These are phyloP conservation scores for Craterocephalus amniculus DNA, from an alignment of 2,797 vertebrate species.

Conservation along the genomic window DNA sequence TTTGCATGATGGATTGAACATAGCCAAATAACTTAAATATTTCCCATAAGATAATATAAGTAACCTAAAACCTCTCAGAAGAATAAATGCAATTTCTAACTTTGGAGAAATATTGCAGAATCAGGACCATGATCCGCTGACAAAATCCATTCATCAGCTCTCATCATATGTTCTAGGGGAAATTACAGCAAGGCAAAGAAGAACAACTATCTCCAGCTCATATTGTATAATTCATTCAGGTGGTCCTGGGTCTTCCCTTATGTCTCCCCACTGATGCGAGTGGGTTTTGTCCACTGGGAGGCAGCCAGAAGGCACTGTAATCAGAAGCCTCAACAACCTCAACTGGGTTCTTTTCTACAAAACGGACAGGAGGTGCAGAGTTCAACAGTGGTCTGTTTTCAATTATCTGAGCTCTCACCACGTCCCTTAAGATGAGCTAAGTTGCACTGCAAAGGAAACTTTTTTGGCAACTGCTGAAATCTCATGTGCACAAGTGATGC, in stretches of 20 bases:
- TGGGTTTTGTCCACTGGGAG: constrained; percentile 17
- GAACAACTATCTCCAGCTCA: not conserved
- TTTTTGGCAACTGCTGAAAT: constrained; percentile 35
- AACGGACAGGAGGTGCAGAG: constrained; percentile 9
- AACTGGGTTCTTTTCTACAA: constrained; percentile 24
- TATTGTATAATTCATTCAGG: not conserved
- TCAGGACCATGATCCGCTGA: not conserved
- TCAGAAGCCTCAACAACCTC: constrained; percentile 23
- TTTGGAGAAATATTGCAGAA: not conserved
- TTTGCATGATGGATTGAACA: not conserved
- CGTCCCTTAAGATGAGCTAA: constrained; percentile 31
- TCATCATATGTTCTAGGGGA: not conserved
- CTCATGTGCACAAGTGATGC: constrained; percentile 38
- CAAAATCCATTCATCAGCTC: not conserved
- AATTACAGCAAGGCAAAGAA: not conserved
- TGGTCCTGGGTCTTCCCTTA: constrained; percentile 7
- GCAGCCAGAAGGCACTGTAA: constrained; percentile 6
- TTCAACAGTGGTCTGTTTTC: constrained; percentile 7
- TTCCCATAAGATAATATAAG: not conserved
- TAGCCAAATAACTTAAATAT: not conserved
- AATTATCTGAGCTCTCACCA: constrained; percentile 48
- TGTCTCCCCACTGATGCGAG: constrained; percentile 2
- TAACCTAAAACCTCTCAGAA: not conserved
- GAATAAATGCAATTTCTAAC: not conserved
- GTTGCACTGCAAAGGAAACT: constrained; percentile 36